These are phyloP conservation scores for Xestia ashworthii DNA, from an alignment of 2,888 invertebrate species.

Conservation along the genomic window DNA sequence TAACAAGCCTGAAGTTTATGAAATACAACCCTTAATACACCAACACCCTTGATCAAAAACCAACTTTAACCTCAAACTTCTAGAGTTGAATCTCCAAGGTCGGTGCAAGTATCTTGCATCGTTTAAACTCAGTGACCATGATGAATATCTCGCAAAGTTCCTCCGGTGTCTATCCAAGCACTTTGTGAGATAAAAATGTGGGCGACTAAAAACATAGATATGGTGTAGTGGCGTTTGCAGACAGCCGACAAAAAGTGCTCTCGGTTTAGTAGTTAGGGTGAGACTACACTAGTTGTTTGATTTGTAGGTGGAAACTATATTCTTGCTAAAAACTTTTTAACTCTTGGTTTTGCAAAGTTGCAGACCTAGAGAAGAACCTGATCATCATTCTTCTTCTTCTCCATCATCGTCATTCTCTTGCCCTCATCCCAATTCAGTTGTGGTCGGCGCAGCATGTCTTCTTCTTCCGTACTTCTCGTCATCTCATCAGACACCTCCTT, in stretches of 20 bases:
- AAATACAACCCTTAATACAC: slow-evolving; percentile 69
- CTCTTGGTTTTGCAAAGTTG: neutral
- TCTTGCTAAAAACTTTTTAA: neutral
- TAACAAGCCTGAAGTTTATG: slow-evolving; percentile 75
- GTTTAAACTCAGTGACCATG: slow-evolving; percentile 65
- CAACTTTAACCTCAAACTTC: slow-evolving; percentile 49
- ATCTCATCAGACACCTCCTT: too few relatives aligned
- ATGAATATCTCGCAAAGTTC: slow-evolving; percentile 89
- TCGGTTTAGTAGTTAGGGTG: slow-evolving; percentile 56
- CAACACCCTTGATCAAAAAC: slow-evolving; percentile 49
- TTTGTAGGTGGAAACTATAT: slow-evolving; percentile 16
- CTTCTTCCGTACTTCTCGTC: too few relatives aligned
- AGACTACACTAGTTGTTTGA: slow-evolving; percentile 47
- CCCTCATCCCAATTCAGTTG: too few relatives aligned
- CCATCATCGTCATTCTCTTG: too few relatives aligned
- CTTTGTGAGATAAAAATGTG: slow-evolving; percentile 90
- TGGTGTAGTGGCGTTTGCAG: slow-evolving; percentile 81
- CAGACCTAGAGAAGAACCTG: neutral
- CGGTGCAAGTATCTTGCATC: slow-evolving; percentile 58
- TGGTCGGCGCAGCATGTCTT: too few relatives aligned
- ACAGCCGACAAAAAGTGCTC: slow-evolving; percentile 83
- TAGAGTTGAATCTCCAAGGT: neutral
- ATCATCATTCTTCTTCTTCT: too few relatives aligned
- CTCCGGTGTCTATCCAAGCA: slow-evolving; percentile 89
- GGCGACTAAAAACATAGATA: slow-evolving; percentile 87